Conservation (phyloP, 92 coral and sea anemone genomes). For the Montipora capitata region DNA sequence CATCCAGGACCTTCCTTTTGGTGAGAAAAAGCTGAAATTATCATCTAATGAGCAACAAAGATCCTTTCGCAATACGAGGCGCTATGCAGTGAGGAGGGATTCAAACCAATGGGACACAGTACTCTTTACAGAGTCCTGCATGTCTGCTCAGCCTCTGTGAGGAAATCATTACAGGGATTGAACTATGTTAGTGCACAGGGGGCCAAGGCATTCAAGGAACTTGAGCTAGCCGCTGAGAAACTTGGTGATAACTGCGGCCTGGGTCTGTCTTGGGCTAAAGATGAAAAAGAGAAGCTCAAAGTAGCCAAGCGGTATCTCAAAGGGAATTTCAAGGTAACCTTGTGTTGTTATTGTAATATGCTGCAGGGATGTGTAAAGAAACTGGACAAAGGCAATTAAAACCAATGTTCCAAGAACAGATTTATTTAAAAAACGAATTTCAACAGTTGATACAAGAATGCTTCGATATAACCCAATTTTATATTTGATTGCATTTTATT, state of each 20-base stretch:
- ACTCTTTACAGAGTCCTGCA: slow-evolving; percentile 42
- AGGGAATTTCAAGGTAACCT: neutral
- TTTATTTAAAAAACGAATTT: too few relatives aligned
- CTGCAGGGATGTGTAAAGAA: neutral
- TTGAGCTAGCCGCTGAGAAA: slow-evolving; percentile 33
- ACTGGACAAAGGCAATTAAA: neutral
- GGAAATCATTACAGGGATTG: neutral
- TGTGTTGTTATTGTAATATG: too few relatives aligned
- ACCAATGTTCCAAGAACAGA: neutral
- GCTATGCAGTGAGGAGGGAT: slow-evolving; percentile 38
- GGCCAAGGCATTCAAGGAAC: slow-evolving; percentile 43
- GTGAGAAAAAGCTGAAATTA: slow-evolving; percentile 45
- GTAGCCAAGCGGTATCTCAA: too few relatives aligned
- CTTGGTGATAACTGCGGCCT: slow-evolving; percentile 27
- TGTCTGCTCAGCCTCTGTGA: slow-evolving; percentile 54
- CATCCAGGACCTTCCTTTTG: slow-evolving; percentile 72
- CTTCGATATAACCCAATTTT: too few relatives aligned
- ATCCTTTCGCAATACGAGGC: too few relatives aligned
- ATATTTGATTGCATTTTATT: too few relatives aligned
- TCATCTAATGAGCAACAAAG: slow-evolving; percentile 33
- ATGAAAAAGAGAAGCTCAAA: too few relatives aligned
- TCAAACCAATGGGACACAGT: slow-evolving; percentile 16
- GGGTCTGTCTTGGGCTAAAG: slow-evolving; percentile 60
- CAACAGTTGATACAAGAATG: neutral
- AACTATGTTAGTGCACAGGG: neutral